Evolutionary conservation across 1,140 invertebrate genomes (phyloP).

Genomic region (Schlechtendalia chinensis): DNA sequence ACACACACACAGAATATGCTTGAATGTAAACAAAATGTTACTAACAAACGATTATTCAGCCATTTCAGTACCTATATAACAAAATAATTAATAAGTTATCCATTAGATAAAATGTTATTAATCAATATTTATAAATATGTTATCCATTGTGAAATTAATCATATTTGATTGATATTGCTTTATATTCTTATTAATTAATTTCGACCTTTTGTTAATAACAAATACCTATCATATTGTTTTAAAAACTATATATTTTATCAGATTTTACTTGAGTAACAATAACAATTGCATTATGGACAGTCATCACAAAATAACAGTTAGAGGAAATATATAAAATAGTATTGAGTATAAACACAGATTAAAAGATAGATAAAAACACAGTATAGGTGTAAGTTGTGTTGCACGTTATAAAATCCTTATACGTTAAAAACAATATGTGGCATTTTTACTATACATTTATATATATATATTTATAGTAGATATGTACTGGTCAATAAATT

Average conservation of each 20-base stretch:
- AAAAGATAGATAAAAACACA: not conserved
- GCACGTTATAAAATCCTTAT: not conserved
- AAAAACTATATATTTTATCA: not conserved
- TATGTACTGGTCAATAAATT: not conserved
- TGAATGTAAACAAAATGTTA: too few relatives aligned
- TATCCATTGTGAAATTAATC: not conserved
- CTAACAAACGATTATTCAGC: too few relatives aligned
- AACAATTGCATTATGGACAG: not conserved
- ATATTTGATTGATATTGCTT: slow-evolving; percentile 13
- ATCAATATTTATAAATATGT: not conserved
- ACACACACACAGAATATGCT: too few relatives aligned
- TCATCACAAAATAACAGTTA: not conserved
- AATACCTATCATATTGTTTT: slow-evolving; percentile 6
- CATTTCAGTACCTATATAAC: too few relatives aligned
- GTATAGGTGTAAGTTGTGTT: not conserved
- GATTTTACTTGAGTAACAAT: slow-evolving; percentile 19
- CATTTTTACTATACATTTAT: not conserved
- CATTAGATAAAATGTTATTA: not conserved
- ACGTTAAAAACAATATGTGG: not conserved
- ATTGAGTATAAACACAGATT: not conserved
- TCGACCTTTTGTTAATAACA: slow-evolving; percentile 11
- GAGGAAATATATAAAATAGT: not conserved
- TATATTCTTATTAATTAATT: not conserved
- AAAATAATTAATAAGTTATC: too few relatives aligned
- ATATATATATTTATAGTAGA: not conserved